phyloP scores from a whole-genome alignment of 2,113 vertebrate genomes.

The Thamnophis sirtalis region DNA sequence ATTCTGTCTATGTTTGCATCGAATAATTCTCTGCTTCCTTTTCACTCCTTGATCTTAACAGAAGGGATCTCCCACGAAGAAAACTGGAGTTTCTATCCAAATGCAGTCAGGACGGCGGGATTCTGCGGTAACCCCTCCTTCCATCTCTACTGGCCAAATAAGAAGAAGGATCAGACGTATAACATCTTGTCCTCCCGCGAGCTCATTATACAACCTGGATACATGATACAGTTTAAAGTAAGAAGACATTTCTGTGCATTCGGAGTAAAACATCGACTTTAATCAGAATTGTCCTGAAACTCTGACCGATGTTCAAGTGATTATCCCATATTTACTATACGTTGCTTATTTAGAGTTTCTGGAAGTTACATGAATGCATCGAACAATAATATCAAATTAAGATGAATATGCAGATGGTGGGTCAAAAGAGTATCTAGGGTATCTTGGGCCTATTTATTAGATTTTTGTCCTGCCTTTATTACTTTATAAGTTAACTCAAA shows the following conservation, averaged over 20 bases:
- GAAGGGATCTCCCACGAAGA: slow-evolving; percentile 94
- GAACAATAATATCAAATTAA: not conserved
- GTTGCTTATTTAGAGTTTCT: slow-evolving; percentile 33
- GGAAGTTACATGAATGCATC: slow-evolving; percentile 13
- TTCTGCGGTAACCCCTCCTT: slow-evolving; percentile 99
- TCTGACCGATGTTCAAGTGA: slow-evolving; percentile 12
- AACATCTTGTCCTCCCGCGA: slow-evolving; percentile 93
- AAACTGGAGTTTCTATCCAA: slow-evolving; percentile 98
- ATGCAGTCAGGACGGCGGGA: slow-evolving; percentile 92
- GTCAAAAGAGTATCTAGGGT: slow-evolving; percentile 4
- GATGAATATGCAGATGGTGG: slow-evolving; percentile 14
- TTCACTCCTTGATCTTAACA: slow-evolving; percentile 59
- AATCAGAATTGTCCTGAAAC: slow-evolving; percentile 26
- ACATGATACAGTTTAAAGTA: slow-evolving; percentile 98
- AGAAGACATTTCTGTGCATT: slow-evolving; percentile 43
- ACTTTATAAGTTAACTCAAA: not conserved
- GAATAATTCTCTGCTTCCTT: slow-evolving; percentile 12
- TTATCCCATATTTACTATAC: slow-evolving; percentile 31
- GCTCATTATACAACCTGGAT: slow-evolving; percentile 96
- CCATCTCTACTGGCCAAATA: slow-evolving; percentile 98
- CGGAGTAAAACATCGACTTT: slow-evolving; percentile 18
- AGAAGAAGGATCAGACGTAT: slow-evolving; percentile 90
- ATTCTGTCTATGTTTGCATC: not conserved
- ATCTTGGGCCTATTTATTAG: not conserved
- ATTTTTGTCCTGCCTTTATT: not conserved